Evolutionary conservation across 2,797 vertebrate genomes (phyloP).

Genomic region (Sebastes cheni): DNA sequence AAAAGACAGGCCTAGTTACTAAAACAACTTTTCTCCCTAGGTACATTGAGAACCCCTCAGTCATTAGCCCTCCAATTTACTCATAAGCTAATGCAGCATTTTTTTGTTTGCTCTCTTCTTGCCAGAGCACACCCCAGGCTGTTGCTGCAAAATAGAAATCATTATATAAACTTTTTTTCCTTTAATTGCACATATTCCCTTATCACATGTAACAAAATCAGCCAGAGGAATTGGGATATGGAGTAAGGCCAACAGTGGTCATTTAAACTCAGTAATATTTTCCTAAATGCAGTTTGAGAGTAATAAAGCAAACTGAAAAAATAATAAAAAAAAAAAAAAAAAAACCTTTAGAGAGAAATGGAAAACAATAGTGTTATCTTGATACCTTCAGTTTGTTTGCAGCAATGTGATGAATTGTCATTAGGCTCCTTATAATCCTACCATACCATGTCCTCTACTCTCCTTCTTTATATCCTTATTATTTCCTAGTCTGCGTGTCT

Average conservation of each 20-base stretch:
- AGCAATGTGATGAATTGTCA: constrained; percentile 2
- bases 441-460: background rate
- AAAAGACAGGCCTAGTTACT: background rate
- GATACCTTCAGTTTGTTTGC: constrained; percentile 9
- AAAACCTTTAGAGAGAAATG: background rate
- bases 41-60: background rate
- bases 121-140: background rate
- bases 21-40: background rate
- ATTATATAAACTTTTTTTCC: constrained; percentile 6
- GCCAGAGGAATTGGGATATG: background rate
- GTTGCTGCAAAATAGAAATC: constrained; percentile 13
- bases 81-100: background rate
- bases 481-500: constrained; percentile 4
- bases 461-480: background rate
- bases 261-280: constrained; percentile 9
- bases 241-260: constrained; percentile 6
- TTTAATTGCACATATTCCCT: constrained; percentile 18
- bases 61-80: background rate
- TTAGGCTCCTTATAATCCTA: constrained; percentile 7
- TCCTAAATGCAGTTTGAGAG: background rate
- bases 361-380: background rate
- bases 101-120: background rate
- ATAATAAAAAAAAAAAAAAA: background rate
- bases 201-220: constrained; percentile 18
- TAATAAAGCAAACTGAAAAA: background rate